Percentiles rank a stretch among this genome's conserved stretches.
Conservation (phyloP, 2,113 vertebrate species). For the Grus americana region DNA sequence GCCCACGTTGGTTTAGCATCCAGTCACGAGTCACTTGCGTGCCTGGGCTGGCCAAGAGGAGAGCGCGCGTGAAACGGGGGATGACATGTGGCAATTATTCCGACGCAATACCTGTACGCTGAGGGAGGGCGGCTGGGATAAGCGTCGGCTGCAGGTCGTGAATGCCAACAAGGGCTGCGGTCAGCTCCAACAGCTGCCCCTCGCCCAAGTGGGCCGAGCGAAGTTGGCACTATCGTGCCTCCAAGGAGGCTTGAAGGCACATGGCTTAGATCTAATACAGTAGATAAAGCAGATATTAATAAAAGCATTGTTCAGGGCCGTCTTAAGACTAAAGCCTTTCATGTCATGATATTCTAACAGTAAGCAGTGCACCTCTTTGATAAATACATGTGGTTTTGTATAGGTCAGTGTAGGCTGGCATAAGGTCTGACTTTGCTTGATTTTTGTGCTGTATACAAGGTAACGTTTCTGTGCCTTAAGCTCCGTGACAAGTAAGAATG, state of each 20-base stretch:
- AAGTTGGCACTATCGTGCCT: constrained; percentile 16
- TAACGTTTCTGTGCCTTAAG: background rate
- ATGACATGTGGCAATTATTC: constrained; percentile 77
- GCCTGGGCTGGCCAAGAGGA: constrained; percentile 36
- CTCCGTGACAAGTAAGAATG: background rate
- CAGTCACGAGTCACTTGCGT: background rate
- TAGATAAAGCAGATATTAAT: background rate
- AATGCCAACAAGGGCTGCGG: constrained; percentile 71
- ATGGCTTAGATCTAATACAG: background rate
- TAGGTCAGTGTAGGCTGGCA: background rate
- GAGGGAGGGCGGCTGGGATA: constrained; percentile 65
- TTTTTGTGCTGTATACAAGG: background rate
- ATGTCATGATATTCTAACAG: background rate
- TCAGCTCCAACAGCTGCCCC: constrained; percentile 69
- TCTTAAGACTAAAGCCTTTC: background rate
- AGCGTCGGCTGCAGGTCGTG: constrained; percentile 74
- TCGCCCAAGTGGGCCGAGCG: constrained; percentile 67
- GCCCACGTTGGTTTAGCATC: background rate
- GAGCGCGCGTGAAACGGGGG: constrained; percentile 67
- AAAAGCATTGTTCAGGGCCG: background rate
- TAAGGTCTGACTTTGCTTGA: background rate
- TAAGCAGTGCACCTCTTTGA: background rate
- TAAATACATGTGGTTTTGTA: background rate
- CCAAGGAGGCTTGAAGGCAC: constrained; percentile 11
- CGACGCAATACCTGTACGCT: constrained; percentile 67